Conservation (phyloP, 2,888 invertebrate species). For the Platycheirus albimanus region DNA sequence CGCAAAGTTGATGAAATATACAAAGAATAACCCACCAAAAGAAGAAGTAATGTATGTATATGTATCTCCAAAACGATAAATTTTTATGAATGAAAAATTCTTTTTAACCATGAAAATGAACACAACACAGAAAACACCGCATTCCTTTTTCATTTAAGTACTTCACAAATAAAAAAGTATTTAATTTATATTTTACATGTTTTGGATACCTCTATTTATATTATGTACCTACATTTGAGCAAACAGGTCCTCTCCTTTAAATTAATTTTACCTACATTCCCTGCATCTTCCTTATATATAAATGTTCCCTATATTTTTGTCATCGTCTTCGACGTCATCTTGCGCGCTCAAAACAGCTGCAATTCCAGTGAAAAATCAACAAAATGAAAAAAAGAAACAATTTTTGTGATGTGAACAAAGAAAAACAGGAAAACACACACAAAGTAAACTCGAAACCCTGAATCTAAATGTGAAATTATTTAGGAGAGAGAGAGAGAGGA, state of each 20-base stretch:
- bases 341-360: conserved; percentile 46
- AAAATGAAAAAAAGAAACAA: conserved; percentile 6
- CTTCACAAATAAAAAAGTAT: conserved; percentile 29
- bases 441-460: conserved; percentile 52
- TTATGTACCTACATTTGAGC: conserved; percentile 25
- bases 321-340: neutral
- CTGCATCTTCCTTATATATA: neutral
- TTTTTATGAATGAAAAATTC: conserved; percentile 66
- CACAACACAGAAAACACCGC: conserved; percentile 1
- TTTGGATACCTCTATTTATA: conserved; percentile 16
- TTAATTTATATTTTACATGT: conserved; percentile 12
- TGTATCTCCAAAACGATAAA: conserved; percentile 50
- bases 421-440: conserved; percentile 63
- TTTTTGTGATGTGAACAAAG: conserved; percentile 55
- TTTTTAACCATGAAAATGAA: conserved; percentile 4
- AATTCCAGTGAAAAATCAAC: conserved; percentile 60
- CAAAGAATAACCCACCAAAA: neutral
- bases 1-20: conserved; percentile 8
- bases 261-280: conserved; percentile 10
- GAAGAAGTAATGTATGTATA: no score
- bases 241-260: conserved; percentile 58
- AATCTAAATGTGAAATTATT: conserved; percentile 7
- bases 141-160: conserved; percentile 50
- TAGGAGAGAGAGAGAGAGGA: neutral
- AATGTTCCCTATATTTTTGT: conserved; percentile 7